Conservation (phyloP, 30 jellyfish, hydroid and myxozoan genomes). For the Hydractinia echinata region DNA sequence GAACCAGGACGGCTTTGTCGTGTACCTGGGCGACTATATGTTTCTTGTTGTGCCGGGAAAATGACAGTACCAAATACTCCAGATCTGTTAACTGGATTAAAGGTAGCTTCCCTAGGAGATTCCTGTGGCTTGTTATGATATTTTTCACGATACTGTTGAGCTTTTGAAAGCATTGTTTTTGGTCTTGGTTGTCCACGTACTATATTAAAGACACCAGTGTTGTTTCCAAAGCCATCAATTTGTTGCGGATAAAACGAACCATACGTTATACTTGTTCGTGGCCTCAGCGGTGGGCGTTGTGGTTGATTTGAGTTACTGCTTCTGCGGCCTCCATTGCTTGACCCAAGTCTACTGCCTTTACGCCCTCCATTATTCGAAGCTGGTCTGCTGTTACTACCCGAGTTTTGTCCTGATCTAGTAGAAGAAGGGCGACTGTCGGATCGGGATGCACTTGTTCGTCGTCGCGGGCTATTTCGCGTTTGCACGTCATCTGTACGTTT, state of each 20-base stretch:
- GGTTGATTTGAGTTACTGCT: neutral
- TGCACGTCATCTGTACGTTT: neutral
- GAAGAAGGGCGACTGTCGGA: neutral
- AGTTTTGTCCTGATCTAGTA: neutral
- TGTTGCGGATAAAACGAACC: neutral
- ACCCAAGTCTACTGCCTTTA: neutral
- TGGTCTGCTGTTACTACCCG: neutral
- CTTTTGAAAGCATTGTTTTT: neutral
- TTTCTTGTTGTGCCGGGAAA: constrained; percentile 10
- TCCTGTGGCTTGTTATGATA: neutral
- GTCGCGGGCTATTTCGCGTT: constrained; percentile 9
- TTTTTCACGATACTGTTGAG: neutral
- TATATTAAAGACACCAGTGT: neutral
- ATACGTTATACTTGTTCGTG: constrained; percentile 1
- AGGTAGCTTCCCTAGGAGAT: neutral
- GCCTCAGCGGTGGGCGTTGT: neutral
- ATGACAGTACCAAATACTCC: constrained; percentile 14
- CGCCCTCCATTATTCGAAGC: neutral
- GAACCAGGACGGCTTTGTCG: neutral
- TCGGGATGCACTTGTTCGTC: neutral
- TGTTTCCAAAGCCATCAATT: constrained; percentile 3
- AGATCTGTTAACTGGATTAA: constrained; percentile 12
- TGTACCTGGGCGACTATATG: constrained; percentile 1
- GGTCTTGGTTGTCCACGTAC: neutral
- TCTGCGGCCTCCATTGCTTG: neutral